phyloP scores from a whole-genome alignment of 2,113 vertebrate species.

The Carlito syrichta region DNA sequence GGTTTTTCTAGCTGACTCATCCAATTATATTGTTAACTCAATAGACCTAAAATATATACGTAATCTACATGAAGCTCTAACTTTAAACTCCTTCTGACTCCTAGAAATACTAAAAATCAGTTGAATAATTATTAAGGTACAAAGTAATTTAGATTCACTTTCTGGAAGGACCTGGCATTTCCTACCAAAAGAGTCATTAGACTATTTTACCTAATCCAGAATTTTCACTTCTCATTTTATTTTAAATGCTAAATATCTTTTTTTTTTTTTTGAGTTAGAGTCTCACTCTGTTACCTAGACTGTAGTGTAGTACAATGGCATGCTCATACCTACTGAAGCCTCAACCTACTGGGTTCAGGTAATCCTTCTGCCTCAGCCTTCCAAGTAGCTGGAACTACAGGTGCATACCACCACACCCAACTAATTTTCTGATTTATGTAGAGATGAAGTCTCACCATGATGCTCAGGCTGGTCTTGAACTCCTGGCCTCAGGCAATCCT shows the following conservation, averaged over 20 bases:
- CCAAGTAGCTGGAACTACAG: too few species aligned
- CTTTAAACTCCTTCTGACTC: not conserved
- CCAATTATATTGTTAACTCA: not conserved
- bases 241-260: conserved; percentile 7
- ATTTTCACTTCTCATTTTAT: conserved; percentile 15
- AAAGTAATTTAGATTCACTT: not conserved
- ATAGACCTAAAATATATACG: not conserved
- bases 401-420: too few species aligned
- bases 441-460: too few species aligned
- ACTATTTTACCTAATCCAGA: not conserved
- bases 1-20: not conserved
- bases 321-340: too few species aligned
- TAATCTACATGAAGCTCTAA: not conserved
- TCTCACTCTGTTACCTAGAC: too few species aligned
- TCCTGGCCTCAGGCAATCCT: too few species aligned
- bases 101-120: not conserved
- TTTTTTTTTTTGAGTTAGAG: too few species aligned
- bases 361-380: too few species aligned
- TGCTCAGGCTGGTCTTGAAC: too few species aligned
- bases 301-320: too few species aligned
- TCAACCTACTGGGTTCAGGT: too few species aligned
- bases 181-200: not conserved
- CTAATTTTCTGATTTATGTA: too few species aligned
- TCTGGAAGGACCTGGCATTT: not conserved
- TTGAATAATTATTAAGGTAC: not conserved